Evolutionary conservation across 1,140 invertebrate genomes (phyloP).

Genomic region (Drosophila subobscura): DNA sequence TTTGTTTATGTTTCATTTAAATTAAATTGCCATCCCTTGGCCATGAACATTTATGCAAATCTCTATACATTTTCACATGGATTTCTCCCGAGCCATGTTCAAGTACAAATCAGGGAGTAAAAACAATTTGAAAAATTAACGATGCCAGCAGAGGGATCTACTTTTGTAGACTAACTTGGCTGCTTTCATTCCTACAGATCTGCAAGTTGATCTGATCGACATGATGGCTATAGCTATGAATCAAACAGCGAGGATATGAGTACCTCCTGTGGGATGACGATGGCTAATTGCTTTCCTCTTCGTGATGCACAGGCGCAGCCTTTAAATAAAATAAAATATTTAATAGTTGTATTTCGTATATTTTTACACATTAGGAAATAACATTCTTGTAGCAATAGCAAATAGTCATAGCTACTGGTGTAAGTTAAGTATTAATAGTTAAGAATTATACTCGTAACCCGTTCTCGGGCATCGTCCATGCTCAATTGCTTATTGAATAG

Average conservation of each 20-base stretch:
- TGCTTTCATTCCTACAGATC: too few species aligned
- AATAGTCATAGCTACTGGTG: conserved; percentile 50
- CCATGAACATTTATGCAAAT: conserved; percentile 43
- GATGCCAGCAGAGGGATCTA: too few species aligned
- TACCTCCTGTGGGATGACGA: too few species aligned
- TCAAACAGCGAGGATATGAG: too few species aligned
- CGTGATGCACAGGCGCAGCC: too few species aligned
- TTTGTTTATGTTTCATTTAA: conserved; percentile 74
- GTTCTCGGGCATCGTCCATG: neutral
- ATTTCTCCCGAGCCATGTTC: too few species aligned
- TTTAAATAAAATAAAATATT: neutral
- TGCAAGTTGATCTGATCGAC: too few species aligned
- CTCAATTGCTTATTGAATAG: conserved; percentile 44
- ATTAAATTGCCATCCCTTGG: conserved; percentile 41
- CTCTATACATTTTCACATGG: conserved; percentile 22
- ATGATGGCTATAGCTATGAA: too few species aligned
- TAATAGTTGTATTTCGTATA: conserved; percentile 31
- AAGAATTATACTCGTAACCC: conserved; percentile 29
- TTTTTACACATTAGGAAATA: conserved; percentile 61
- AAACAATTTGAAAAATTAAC: too few species aligned
- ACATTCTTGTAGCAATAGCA: conserved; percentile 48
- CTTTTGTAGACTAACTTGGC: too few species aligned
- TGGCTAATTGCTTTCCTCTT: too few species aligned
- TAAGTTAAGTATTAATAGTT: conserved; percentile 32
- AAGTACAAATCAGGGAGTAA: too few species aligned